Base-by-base conservation (phyloP, 2,888 invertebrate species). In the Isotomurus palustris region DNA sequence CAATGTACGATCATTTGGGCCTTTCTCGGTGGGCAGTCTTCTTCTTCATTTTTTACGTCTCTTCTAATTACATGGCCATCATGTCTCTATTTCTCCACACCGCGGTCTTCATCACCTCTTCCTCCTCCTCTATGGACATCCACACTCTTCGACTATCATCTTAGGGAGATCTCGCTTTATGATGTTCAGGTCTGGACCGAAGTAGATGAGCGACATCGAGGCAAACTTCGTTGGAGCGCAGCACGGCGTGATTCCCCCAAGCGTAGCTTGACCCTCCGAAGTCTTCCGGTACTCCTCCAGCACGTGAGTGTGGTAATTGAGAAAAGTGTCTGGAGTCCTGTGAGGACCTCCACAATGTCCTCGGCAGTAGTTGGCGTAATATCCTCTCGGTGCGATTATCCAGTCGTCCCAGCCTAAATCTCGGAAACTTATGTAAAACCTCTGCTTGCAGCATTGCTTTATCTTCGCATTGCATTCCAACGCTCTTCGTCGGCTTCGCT, bases 71-170 rank as follows among this genome's bases (percentile, higher is more conserved):
- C 25, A 36, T 47, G 14, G 45, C 10, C 53, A 43, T 21, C 3
- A 19, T 32, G 14, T 54, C 17, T 29, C n/a, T n/a, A n/a, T 32
- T 32, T 35, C 17, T 48, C 29, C 17, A 19, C 29, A 32, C 48
- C 24, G 28, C 48, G 19, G 19, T n/a, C n/a, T n/a, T n/a, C n/a
- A n/a, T n/a, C n/a, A n/a, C n/a, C 27, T 43, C 17, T 41, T 24
- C 38, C 38, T 12, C 19, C 12, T 22, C 14, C 35, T 29, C 83
- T 82, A 92, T 72, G 91, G 91, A 78, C 93, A 93, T 72, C 91
- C 92, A 79, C 93, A 93, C 80, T 92, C 92, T 77, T 93, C 91
- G 66, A 93, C 91, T 72, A 91, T 89, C 92, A 93, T 93, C 81
- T 92, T 91, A 69, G 92, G 92, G 75, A 93, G 80, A 80, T 92